Conservation (phyloP, 2,888 invertebrate species). For the Drosophila meridionalis region DNA sequence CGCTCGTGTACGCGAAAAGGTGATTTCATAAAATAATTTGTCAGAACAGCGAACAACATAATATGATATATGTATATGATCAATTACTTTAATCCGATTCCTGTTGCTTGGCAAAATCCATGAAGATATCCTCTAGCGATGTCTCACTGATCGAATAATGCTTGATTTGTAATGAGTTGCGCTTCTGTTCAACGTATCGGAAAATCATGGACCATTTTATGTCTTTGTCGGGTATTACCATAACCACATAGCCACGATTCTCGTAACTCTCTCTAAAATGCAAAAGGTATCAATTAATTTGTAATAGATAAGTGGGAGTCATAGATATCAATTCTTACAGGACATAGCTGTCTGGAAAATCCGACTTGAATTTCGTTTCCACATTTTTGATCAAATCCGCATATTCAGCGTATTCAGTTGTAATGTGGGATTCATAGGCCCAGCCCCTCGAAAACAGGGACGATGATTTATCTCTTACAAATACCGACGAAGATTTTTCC, state of each 20-base stretch:
- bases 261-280: constrained; percentile 86
- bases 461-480: background rate
- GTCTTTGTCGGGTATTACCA: constrained; percentile 86
- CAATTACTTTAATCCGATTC: background rate
- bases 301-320: no score
- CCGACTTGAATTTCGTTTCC: constrained; percentile 16
- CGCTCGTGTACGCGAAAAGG: background rate
- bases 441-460: background rate
- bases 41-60: background rate
- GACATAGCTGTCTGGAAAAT: constrained; percentile 45
- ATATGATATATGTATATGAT: background rate
- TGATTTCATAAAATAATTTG: background rate
- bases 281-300: background rate
- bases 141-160: constrained; percentile 92
- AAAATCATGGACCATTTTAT: constrained; percentile 89
- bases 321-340: constrained; percentile 25
- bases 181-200: constrained; percentile 88
- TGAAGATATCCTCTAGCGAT: constrained; percentile 90
- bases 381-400: constrained; percentile 3
- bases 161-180: constrained; percentile 86
- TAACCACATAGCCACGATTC: constrained; percentile 89
- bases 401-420: background rate
- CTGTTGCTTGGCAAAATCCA: constrained; percentile 87
- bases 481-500: background rate
- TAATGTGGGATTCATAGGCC: background rate